Conservation (phyloP, 2,888 invertebrate species). For the Latrodectus elegans region DNA sequence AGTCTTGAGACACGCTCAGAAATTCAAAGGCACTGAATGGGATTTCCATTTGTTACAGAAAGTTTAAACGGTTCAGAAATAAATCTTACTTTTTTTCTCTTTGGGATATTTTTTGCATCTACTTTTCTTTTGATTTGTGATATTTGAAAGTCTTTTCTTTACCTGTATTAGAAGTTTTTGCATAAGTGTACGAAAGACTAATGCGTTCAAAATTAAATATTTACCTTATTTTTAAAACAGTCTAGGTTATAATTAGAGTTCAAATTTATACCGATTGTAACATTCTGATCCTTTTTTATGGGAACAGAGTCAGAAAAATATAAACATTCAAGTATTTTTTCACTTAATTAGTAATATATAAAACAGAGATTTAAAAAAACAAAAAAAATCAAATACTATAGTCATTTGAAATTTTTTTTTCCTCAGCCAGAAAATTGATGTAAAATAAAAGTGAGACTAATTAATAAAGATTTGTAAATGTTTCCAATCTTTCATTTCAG, state of each 20-base stretch:
- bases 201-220: background rate
- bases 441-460: no score
- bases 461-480: no score
- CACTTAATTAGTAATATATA: no score
- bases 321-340: no score
- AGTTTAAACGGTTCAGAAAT: slow-evolving; percentile 49
- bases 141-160: background rate
- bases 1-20: slow-evolving; percentile 34
- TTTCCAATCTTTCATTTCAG: no score
- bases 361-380: no score
- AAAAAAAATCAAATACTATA: no score
- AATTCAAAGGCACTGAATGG: slow-evolving; percentile 52
- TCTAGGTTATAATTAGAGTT: no score
- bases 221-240: background rate
- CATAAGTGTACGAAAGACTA: no score
- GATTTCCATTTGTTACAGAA: slow-evolving; percentile 64
- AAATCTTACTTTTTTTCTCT: slow-evolving; percentile 29
- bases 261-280: background rate
- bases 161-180: no score
- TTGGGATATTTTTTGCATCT: slow-evolving; percentile 13
- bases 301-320: background rate
- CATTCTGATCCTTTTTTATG: background rate
- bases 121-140: slow-evolving; percentile 8
- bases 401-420: no score
- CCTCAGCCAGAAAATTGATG: no score